phyloP scores from a whole-genome alignment of 1,140 invertebrate genomes.

The Cecropterus lyciades region DNA sequence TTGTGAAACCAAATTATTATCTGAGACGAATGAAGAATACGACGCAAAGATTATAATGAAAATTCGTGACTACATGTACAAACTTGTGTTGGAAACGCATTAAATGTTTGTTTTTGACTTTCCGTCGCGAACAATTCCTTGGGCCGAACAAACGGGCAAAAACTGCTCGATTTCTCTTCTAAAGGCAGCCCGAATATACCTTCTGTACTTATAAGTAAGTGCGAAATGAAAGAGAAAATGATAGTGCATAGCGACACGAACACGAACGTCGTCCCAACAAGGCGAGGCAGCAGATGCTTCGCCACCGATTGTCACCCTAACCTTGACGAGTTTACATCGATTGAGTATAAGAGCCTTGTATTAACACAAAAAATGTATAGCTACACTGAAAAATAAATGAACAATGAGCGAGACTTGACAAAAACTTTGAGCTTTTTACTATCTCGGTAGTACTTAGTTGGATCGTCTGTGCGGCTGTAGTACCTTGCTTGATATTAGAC shows the following conservation, averaged over 20 bases:
- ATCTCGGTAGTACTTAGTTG: not conserved
- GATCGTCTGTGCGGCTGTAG: no score
- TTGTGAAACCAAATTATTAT: conserved; percentile 8
- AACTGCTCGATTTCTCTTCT: conserved; percentile 32
- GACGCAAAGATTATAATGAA: not conserved
- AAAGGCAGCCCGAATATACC: conserved; percentile 28
- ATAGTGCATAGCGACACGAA: conserved; percentile 43
- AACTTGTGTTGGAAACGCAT: not conserved
- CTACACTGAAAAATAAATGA: not conserved
- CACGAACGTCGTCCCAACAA: conserved; percentile 27
- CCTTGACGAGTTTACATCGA: conserved; percentile 3
- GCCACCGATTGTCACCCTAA: conserved; percentile 18
- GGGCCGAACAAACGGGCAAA: conserved; percentile 5
- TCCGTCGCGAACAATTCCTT: conserved; percentile 1
- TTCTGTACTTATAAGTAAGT: conserved; percentile 30
- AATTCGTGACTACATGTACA: conserved; percentile 5
- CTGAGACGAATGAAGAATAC: not conserved
- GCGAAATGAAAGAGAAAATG: conserved; percentile 41
- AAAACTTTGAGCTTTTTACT: not conserved
- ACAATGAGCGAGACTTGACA: not conserved
- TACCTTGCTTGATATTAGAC: no score
- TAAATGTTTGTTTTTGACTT: conserved; percentile 6
- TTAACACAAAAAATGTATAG: not conserved
- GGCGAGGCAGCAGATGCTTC: conserved; percentile 28
- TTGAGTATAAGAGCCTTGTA: not conserved